A percentile compares a stretch with the other conserved stretches of the same genome.
These are phyloP conservation scores for Caenorhabditis panamensis DNA, from an alignment of 2,888 invertebrate genomes.

Conservation along the genomic window DNA sequence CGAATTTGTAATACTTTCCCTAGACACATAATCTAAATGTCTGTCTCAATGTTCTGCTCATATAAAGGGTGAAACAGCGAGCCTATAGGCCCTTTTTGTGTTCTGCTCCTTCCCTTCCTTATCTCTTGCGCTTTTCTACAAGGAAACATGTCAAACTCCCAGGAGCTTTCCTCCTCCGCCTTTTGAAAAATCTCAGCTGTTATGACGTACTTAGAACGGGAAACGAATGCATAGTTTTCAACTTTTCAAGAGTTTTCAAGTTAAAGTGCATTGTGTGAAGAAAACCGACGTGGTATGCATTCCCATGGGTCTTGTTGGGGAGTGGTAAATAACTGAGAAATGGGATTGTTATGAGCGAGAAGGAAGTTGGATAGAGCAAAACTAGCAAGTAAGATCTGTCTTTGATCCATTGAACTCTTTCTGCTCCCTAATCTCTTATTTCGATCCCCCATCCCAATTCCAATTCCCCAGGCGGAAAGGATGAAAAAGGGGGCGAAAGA, in stretches of 20 bases:
- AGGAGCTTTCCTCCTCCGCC: background rate
- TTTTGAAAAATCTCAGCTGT: slow-evolving; percentile 9
- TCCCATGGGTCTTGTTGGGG: background rate
- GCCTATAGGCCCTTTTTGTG: no score
- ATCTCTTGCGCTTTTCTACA: background rate
- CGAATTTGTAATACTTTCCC: no score
- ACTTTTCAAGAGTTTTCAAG: background rate
- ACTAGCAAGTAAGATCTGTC: background rate
- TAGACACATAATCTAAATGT: no score
- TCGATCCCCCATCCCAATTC: background rate
- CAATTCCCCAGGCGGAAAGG: background rate
- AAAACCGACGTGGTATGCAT: background rate
- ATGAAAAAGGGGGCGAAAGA: background rate
- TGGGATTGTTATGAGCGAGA: background rate
- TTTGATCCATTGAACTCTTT: background rate
- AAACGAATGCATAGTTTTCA: no score
- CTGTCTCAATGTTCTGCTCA: no score
- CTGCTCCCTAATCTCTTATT: background rate
- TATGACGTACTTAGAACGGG: slow-evolving; percentile 33
- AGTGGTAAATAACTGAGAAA: background rate
- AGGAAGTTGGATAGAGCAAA: no score
- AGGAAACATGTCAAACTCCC: background rate
- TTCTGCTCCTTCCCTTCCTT: background rate
- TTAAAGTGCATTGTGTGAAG: background rate
- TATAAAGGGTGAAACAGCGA: no score